phyloP scores from a whole-genome alignment of 2,113 vertebrate species.

The Promerops cafer region DNA sequence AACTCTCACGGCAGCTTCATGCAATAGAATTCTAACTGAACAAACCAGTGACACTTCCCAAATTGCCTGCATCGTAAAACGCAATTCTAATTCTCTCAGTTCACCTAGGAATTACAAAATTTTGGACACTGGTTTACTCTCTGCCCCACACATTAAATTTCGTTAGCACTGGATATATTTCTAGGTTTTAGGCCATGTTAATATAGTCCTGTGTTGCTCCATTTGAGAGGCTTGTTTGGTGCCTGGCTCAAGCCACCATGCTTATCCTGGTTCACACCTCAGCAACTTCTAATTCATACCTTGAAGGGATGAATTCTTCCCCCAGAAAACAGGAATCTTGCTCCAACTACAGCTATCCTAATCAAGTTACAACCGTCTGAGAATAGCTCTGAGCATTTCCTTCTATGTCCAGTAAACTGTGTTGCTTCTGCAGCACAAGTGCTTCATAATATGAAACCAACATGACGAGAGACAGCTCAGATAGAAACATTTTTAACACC shows the following conservation, averaged over 20 bases:
- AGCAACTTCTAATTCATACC: not conserved
- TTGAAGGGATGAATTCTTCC: not conserved
- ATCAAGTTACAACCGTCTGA: not conserved
- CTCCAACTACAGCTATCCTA: not conserved
- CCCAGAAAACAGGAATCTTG: not conserved
- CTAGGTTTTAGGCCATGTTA: not conserved
- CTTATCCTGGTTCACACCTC: not conserved
- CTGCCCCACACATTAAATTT: not conserved
- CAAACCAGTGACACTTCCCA: not conserved
- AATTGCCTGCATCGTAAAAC: fast-evolving
- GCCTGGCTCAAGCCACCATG: not conserved
- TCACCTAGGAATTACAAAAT: not conserved
- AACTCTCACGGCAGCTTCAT: not conserved
- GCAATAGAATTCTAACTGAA: not conserved
- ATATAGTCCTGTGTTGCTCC: not conserved
- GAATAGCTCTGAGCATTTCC: not conserved
- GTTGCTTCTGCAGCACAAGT: not conserved
- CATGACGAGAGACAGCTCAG: not conserved
- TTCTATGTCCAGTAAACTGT: not conserved
- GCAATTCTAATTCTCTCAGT: no score
- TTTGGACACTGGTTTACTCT: not conserved
- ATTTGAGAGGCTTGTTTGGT: not conserved
- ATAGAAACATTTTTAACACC: not conserved
- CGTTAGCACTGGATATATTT: not conserved
- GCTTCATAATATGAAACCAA: not conserved